phyloP scores from a whole-genome alignment of 2,113 vertebrate species.

The Nettapus auritus region DNA sequence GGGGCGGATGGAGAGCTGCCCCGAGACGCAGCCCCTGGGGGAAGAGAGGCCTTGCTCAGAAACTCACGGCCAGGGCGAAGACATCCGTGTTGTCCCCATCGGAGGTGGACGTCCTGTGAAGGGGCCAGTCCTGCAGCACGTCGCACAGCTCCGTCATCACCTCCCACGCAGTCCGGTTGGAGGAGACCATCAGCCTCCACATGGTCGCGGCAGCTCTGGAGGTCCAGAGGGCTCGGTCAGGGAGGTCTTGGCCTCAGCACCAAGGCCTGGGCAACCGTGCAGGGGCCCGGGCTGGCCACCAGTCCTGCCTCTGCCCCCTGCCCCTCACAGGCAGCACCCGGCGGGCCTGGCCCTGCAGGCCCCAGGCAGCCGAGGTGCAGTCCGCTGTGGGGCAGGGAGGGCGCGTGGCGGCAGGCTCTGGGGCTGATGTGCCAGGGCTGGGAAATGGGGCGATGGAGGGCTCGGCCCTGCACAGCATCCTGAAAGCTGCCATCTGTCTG shows the following conservation, averaged over 20 bases:
- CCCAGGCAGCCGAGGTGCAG: not conserved
- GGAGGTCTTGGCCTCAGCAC: not conserved
- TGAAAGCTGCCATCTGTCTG: not conserved
- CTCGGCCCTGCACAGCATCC: no score
- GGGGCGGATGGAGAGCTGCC: no score
- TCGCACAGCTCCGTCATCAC: not conserved
- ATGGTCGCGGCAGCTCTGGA: not conserved
- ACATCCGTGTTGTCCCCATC: not conserved
- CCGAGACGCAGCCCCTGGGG: no score
- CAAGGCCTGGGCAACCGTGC: not conserved
- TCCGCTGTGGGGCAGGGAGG: not conserved
- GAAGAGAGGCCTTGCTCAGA: no score
- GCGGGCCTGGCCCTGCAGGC: no score
- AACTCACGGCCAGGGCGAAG: no score
- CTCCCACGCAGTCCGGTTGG: fast-evolving
- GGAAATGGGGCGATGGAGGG: not conserved
- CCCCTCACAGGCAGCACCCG: no score
- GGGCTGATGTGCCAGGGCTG: not conserved
- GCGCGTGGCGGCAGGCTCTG: no score
- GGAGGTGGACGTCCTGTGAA: not conserved
- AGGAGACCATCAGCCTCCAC: not conserved
- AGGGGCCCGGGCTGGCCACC: no score
- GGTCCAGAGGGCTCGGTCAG: not conserved
- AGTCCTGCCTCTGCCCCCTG: no score
- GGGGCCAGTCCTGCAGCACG: not conserved